Base-by-base conservation (phyloP, 2,888 invertebrate genomes). In the Gonocerus acuteangulatus region DNA sequence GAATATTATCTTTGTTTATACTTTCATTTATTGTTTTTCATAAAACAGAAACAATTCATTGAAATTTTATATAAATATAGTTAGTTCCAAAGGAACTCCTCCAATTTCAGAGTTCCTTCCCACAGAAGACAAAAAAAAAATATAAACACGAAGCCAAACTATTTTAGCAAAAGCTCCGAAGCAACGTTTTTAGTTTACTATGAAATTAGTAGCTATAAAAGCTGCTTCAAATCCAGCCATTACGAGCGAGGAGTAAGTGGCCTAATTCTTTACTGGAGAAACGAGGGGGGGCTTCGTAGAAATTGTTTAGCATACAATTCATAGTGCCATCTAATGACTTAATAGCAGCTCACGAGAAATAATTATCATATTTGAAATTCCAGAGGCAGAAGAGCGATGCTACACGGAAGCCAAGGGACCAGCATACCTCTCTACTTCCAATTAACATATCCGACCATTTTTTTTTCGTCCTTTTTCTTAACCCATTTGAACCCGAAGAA, bases 361-460 rank as follows among this genome's bases (percentile, higher is more conserved):
- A 36, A 61, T 61, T 61, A 61, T 21, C 61, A 61, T 61, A 61
- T 61, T 61, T 54, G 42, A 56, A 42, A 61, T 61, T 61, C 61
- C 61, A 21, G 18, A 4, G 56, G 47, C 9, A 39, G 39, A 39
- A n/a, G n/a, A n/a, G 54, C 23, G 42, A 19, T 21, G 15, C 57
- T 34, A 57, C 57, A 57, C 57, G 57, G 57, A 57, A 57, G 47
- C 57, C 54, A 22, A 32, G 39, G 39, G n/a, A 15, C 45, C 57
- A 23, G 57, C 57, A 57, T 57, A 57, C 57, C 57, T 47, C 47
- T 21, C 44, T 32, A 32, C 44, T 57, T 45, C 44, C 57, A 57
- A 57, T 57, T 57, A 57, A 57, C 57, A 57, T 57, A 57, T 57
- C 57, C 21, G 23, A 56, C 45, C 57, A 57, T 44, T 39, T 45